Conservation (phyloP, 2,888 invertebrate species). For the Trachelus stipa region DNA sequence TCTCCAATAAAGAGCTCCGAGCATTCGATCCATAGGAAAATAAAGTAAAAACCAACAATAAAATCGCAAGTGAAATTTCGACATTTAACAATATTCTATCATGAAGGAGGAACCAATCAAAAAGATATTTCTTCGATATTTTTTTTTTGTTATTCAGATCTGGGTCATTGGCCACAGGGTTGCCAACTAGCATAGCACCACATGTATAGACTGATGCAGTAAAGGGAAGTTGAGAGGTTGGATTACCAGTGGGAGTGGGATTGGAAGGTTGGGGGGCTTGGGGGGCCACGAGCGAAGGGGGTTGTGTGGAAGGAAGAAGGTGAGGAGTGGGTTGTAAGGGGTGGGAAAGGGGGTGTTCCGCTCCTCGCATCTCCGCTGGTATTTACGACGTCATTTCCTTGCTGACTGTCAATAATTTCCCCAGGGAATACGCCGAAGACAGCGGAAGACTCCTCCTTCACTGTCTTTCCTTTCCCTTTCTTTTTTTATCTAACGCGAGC, state of each 20-base stretch:
- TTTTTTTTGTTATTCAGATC: neutral
- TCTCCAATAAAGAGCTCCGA: neutral
- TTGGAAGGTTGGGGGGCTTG: slow-evolving; percentile 24
- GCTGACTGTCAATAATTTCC: slow-evolving; percentile 66
- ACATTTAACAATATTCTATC: neutral
- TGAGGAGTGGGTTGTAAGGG: slow-evolving; percentile 23
- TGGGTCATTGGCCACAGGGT: neutral
- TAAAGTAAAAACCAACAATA: neutral
- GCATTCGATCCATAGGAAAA: neutral
- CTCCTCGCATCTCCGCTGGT: slow-evolving; percentile 46
- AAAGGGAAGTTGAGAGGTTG: neutral
- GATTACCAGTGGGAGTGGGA: slow-evolving; percentile 32
- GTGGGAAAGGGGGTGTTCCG: slow-evolving; percentile 40
- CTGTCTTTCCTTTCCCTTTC: slow-evolving; percentile 12
- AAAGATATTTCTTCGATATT: neutral
- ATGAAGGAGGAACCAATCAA: neutral
- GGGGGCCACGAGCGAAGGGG: slow-evolving; percentile 10
- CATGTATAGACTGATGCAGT: neutral
- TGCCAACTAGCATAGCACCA: neutral
- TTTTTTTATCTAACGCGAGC: slow-evolving; percentile 8
- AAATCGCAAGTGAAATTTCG: neutral
- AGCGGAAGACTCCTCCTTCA: slow-evolving; percentile 50
- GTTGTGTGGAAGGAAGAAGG: slow-evolving; percentile 10
- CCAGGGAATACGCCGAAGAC: slow-evolving; percentile 52
- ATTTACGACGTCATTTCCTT: slow-evolving; percentile 66